phyloP scores from a whole-genome alignment of 2,113 vertebrate genomes.

The Eulemur macaco region DNA sequence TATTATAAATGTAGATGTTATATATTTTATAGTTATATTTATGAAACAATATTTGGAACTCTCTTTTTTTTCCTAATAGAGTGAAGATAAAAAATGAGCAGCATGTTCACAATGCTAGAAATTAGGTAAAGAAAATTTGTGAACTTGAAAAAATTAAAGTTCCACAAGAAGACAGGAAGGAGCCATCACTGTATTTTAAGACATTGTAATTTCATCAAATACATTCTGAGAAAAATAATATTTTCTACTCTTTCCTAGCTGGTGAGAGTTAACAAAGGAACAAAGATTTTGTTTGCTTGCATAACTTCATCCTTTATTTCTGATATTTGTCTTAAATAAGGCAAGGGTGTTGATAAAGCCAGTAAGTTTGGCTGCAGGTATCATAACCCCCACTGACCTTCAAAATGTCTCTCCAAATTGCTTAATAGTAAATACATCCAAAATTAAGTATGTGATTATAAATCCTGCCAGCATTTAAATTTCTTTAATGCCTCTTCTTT shows the following conservation, averaged over 20 bases:
- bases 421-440: neutral
- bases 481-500: neutral
- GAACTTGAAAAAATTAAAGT: neutral
- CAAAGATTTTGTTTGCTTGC: neutral
- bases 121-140: neutral
- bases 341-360: neutral
- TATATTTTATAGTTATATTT: neutral
- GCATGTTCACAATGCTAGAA: neutral
- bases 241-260: neutral
- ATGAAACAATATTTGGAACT: neutral
- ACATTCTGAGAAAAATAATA: neutral
- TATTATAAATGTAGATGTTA: neutral
- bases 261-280: neutral
- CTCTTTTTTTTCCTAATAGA: neutral
- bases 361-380: neutral
- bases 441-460: neutral
- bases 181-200: neutral
- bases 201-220: constrained; percentile 1
- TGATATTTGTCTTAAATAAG: neutral
- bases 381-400: neutral
- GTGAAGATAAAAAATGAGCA: neutral
- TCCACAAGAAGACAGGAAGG: neutral
- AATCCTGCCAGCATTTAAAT: neutral
- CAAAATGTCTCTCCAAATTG: neutral
- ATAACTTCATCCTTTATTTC: neutral